Evolutionary conservation across 2,888 invertebrate species (phyloP), one percentile per base, ranked within the genome.

Genomic region (Brachynemurus nebulosus): DNA sequence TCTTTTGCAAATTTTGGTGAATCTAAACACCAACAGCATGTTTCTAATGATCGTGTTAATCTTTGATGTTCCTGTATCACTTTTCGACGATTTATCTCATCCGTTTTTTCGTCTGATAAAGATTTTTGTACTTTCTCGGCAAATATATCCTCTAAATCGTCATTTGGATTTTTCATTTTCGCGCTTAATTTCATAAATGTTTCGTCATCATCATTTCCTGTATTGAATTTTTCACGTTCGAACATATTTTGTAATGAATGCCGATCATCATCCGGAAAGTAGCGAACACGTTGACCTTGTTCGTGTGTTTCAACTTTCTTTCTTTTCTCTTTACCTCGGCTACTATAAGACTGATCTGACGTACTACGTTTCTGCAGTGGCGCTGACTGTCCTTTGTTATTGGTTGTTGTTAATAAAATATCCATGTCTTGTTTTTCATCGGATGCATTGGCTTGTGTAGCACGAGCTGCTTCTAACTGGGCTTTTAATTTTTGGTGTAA

Each of bases 221-320:
- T 80, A 21, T 77, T 79, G 60, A 82, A 80, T 71, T 80, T 93
- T 71, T 80, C 88, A 54, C 76, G 70, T 65, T 84, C 74, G 61
- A 84, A 86, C 82, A 95, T 83, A 62, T 86, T 76, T 59, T 85
- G 76, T 27, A 95, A 73, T 43, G 84, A 79, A 62, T 84, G 82
- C 59, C 82, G 83, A 60, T 91, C 90, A 68, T 93, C 92, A 68
- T 92, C 88, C 3, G 83, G 78, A 67, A 88, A 92, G 66, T 90
- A 91, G 45, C 84, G 76, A 4, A 78, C 71, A 51, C 91, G 72
- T 58, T 88, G 73, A 7, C 81, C 80, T 48, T 74, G 73, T 40
- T 59, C 60, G 55, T 92, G 85, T 3, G 89, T 91, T 52, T 80
- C 78, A 23, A 72, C 65, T 57, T 73, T 77, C 47, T 74, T 69